Evolutionary conservation across 2,113 vertebrate genomes (phyloP).

Genomic region (Ptyas mucosa): DNA sequence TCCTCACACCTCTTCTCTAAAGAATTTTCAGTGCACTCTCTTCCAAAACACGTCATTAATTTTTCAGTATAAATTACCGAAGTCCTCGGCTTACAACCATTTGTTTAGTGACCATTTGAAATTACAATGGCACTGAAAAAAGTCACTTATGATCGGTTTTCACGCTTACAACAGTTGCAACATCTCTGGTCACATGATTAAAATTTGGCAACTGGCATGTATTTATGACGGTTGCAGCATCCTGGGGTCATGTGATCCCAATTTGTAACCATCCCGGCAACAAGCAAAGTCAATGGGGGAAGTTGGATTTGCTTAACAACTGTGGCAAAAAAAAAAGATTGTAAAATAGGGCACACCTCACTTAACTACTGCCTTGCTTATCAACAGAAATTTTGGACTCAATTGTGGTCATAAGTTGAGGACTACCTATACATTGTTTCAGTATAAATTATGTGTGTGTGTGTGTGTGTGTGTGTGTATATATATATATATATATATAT

Average conservation of each 20-base stretch:
- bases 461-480: too few species aligned
- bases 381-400: too few species aligned
- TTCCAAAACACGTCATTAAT: neutral
- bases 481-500: too few species aligned
- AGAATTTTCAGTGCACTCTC: neutral
- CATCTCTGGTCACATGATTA: neutral
- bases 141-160: neutral
- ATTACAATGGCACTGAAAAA: neutral
- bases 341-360: neutral
- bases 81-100: neutral
- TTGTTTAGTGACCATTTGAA: neutral
- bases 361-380: too few species aligned
- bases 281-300: neutral
- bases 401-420: too few species aligned
- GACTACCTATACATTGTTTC: too few species aligned
- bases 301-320: neutral
- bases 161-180: neutral
- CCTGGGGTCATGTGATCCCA: neutral
- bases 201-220: neutral
- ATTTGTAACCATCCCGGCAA: too few species aligned
- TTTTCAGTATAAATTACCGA: neutral
- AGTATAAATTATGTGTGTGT: too few species aligned
- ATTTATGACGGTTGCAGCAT: neutral
- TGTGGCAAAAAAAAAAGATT: neutral
- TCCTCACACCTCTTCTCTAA: neutral